Evolutionary conservation across 2,113 vertebrate genomes (phyloP), one percentile per base, ranked within the genome.

Genomic region (Promerops cafer): DNA sequence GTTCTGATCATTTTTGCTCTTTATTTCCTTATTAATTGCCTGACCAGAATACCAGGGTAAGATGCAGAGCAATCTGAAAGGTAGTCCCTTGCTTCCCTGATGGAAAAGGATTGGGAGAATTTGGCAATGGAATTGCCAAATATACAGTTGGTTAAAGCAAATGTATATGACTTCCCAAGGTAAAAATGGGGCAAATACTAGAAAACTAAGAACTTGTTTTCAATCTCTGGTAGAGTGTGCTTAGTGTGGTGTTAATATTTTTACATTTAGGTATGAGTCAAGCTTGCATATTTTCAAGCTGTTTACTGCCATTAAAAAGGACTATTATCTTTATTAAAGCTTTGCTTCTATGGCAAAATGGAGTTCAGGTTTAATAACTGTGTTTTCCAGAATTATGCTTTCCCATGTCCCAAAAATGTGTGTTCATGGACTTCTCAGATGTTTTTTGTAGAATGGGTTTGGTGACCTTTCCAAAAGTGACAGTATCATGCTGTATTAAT

Each of bases 391-490:
- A 75, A 12, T 66, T 78, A 13, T 57, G 42, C 71, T 87, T 78
- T 94, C 68, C 66, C 4, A 2, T 44, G 52, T 81, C 60, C 57
- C 45, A 76, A 0, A 77, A 94, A 69, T 50, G 33, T 75, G 52
- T 54, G 47, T 79, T 87, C 85, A 50, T 70, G 61, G 87, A 42
- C 35, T 85, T 91, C 30, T 86, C 54, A 72, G 61, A 82, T 84
- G 53, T 54, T 76, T 94, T 89, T 80, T 80, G 61, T 44, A 49
- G 53, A 31, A 21, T 23, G 45, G 42, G 26, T 49, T 83, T 74
- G 37, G 45, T 94, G 87, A 83, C 82, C 30, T 22, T 87, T 94
- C 90, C 82, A 94, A 83, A 90, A 90, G 66, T 52, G 93, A 91
- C 82, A 85, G 8, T 79, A 54, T 87, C 70, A 50, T 45, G 59